These are phyloP conservation scores for Bovichtus variegatus DNA, from an alignment of 2,797 vertebrate species.

Conservation along the genomic window DNA sequence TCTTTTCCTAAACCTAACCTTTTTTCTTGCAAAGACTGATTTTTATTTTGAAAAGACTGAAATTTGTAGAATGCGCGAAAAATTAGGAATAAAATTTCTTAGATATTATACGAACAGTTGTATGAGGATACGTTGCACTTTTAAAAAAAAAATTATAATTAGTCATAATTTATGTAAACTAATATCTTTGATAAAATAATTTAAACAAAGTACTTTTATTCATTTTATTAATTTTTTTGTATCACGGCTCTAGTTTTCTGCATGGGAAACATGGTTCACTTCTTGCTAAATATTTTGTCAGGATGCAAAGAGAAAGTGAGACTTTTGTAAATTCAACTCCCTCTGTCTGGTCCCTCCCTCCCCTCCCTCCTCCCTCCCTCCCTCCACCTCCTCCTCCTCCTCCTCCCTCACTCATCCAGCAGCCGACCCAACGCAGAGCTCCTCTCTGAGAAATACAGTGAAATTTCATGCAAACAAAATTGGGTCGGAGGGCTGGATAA, in stretches of 20 bases:
- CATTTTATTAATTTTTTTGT: not conserved
- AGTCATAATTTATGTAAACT: too few species aligned
- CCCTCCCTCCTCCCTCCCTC: not conserved
- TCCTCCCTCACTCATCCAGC: constrained; percentile 31
- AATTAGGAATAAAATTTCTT: too few species aligned
- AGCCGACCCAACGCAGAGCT: not conserved
- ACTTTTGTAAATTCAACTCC: constrained; percentile 54
- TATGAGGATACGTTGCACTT: too few species aligned
- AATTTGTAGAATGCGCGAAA: too few species aligned
- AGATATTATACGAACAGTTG: too few species aligned
- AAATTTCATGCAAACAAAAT: not conserved
- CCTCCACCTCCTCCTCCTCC: constrained; percentile 5
- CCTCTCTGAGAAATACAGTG: not conserved
- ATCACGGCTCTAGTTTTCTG: not conserved
- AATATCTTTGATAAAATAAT: too few species aligned
- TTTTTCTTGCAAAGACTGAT: too few species aligned
- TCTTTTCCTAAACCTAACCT: too few species aligned
- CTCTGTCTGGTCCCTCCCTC: constrained; percentile 21
- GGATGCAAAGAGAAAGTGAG: constrained; percentile 52
- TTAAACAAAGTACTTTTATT: too few species aligned
- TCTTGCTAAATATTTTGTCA: constrained; percentile 9
- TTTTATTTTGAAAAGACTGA: too few species aligned
- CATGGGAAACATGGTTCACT: not conserved
- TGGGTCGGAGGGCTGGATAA: constrained; percentile 28
- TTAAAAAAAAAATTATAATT: too few species aligned